These are phyloP conservation scores for Oasisia sp. DNA, from an alignment of 2,888 invertebrate genomes.

Conservation along the genomic window DNA sequence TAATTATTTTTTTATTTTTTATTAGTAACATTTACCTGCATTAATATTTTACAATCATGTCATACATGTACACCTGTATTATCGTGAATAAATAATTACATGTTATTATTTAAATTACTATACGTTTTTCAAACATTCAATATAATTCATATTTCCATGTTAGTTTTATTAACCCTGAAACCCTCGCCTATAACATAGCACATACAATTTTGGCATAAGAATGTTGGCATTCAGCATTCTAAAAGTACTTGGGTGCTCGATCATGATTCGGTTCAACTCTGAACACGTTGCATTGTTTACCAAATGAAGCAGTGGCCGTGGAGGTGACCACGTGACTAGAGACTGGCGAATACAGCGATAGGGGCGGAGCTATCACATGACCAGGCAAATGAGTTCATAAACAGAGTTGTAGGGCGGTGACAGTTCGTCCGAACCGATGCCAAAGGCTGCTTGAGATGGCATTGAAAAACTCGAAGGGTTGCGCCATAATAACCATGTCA, in stretches of 20 bases:
- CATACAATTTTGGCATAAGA: no score
- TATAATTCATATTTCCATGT: no score
- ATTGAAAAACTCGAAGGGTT: not conserved
- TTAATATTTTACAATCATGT: no score
- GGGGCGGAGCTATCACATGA: conserved; percentile 17
- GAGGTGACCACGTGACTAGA: not conserved
- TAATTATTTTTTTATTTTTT: no score
- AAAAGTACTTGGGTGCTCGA: not conserved
- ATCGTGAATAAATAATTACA: no score
- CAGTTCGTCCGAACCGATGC: conserved; percentile 1
- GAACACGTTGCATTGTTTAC: conserved; percentile 17
- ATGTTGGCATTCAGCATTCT: no score
- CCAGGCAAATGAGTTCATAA: not conserved
- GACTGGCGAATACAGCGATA: conserved; percentile 13
- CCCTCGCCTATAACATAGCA: no score
- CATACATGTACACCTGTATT: no score
- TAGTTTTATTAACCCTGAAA: no score
- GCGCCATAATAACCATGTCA: not conserved
- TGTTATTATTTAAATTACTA: no score
- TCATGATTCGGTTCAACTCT: not conserved
- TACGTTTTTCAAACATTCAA: no score
- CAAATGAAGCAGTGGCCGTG: conserved; percentile 8
- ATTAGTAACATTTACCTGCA: no score
- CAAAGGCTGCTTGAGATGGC: conserved; percentile 17
- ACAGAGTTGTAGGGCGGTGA: conserved; percentile 13